phyloP scores from a whole-genome alignment of 2,113 vertebrate species.

The Eulemur rufifrons region DNA sequence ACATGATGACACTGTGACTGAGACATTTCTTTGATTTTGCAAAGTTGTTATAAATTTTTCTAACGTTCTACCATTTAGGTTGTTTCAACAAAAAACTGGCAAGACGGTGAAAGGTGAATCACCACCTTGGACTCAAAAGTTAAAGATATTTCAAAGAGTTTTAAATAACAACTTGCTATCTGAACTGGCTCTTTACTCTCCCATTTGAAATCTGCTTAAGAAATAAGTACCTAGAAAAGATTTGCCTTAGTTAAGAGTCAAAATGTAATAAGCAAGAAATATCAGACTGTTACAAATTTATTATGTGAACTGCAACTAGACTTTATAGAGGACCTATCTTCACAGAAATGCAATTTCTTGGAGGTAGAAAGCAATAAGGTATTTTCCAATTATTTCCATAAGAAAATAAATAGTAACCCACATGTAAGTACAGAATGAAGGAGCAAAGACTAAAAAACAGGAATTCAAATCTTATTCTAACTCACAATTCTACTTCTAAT shows the following conservation, averaged over 20 bases:
- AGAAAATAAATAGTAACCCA: slow-evolving; percentile 10
- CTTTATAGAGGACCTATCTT: neutral
- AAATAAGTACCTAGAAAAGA: neutral
- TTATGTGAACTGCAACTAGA: neutral
- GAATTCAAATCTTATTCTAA: neutral
- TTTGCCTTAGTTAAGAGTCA: neutral
- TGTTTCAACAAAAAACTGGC: neutral
- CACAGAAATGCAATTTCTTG: neutral
- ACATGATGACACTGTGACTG: neutral
- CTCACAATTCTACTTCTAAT: neutral
- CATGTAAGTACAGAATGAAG: neutral
- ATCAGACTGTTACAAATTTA: neutral
- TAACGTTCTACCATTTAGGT: neutral
- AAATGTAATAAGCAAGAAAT: neutral
- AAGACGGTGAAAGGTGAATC: neutral
- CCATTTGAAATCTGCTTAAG: slow-evolving; percentile 13
- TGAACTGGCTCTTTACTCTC: neutral
- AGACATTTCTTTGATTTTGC: neutral
- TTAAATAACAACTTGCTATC: neutral
- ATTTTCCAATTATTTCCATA: neutral
- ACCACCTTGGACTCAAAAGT: neutral
- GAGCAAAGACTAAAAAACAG: neutral
- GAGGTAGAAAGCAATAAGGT: neutral
- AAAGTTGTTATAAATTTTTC: neutral
- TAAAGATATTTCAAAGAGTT: neutral